Evolutionary conservation across 2,797 vertebrate genomes (phyloP).

Genomic region (Chaetodon trifasciatus): DNA sequence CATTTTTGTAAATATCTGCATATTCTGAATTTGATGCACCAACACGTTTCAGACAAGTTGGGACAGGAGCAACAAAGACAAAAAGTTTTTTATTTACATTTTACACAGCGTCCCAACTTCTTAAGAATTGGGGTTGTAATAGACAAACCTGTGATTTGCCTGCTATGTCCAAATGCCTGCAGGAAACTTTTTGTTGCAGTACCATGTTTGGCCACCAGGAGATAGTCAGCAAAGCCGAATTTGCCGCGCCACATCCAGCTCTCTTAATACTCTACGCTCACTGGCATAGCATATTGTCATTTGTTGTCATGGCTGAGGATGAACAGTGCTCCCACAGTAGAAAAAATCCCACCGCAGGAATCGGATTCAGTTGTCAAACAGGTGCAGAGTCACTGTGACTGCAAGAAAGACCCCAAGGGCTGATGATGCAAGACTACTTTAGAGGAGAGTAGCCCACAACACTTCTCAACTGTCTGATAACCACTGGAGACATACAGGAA

Average conservation of each 20-base stretch:
- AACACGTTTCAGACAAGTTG: too few relatives aligned
- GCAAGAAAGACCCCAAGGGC: constrained; percentile 9
- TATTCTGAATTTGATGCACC: too few relatives aligned
- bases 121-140: too few relatives aligned
- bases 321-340: constrained; percentile 20
- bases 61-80: too few relatives aligned
- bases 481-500: background rate
- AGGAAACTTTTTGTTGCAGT: background rate
- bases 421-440: constrained; percentile 39
- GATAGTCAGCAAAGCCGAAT: constrained; percentile 1
- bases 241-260: background rate
- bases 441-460: constrained; percentile 16
- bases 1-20: too few relatives aligned
- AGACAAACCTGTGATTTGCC: background rate
- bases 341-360: constrained; percentile 34
- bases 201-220: background rate
- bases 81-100: too few relatives aligned
- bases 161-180: background rate
- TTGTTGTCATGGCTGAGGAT: constrained; percentile 30
- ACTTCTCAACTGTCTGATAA: constrained; percentile 22
- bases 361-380: constrained; percentile 50
- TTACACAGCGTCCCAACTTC: too few relatives aligned
- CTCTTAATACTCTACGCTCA: background rate
- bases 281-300: constrained; percentile 1
- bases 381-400: constrained; percentile 36